A percentile compares a stretch with the other conserved stretches of the same genome.
These are phyloP conservation scores for Semotilus atromaculatus DNA, from an alignment of 2,797 vertebrate genomes.

Conservation along the genomic window DNA sequence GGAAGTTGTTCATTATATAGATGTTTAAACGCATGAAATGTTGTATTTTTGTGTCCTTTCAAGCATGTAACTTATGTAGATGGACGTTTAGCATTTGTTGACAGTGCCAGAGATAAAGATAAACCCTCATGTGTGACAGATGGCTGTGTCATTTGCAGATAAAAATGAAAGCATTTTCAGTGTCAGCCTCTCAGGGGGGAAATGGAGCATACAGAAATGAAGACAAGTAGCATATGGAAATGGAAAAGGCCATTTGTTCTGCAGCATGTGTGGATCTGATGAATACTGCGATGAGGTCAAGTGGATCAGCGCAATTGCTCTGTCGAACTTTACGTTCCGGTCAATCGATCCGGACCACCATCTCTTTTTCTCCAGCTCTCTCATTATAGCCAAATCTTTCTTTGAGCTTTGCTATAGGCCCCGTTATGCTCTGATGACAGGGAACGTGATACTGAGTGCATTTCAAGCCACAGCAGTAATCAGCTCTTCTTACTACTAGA, in stretches of 20 bases:
- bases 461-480: constrained; percentile 41
- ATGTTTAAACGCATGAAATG: neutral
- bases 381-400: constrained; percentile 34
- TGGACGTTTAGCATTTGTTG: constrained; percentile 28
- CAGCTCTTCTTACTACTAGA: constrained; percentile 28
- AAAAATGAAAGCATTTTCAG: constrained; percentile 46
- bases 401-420: constrained; percentile 13
- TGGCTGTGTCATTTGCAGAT: constrained; percentile 57
- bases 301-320: constrained; percentile 11
- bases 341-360: neutral
- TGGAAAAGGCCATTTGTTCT: constrained; percentile 39
- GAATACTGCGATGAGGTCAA: constrained; percentile 33
- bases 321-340: neutral
- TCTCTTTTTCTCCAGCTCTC: constrained; percentile 2
- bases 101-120: constrained; percentile 16
- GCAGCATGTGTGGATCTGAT: constrained; percentile 39
- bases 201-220: constrained; percentile 58
- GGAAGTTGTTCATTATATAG: neutral
- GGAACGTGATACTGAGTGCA: constrained; percentile 9
- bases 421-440: constrained; percentile 18
- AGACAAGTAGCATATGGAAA: constrained; percentile 50
- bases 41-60: neutral
- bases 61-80: constrained; percentile 11
- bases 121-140: constrained; percentile 57
- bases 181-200: constrained; percentile 42